phyloP scores from a whole-genome alignment of 2,797 vertebrate species.

The Chrysocyon brachyurus region DNA sequence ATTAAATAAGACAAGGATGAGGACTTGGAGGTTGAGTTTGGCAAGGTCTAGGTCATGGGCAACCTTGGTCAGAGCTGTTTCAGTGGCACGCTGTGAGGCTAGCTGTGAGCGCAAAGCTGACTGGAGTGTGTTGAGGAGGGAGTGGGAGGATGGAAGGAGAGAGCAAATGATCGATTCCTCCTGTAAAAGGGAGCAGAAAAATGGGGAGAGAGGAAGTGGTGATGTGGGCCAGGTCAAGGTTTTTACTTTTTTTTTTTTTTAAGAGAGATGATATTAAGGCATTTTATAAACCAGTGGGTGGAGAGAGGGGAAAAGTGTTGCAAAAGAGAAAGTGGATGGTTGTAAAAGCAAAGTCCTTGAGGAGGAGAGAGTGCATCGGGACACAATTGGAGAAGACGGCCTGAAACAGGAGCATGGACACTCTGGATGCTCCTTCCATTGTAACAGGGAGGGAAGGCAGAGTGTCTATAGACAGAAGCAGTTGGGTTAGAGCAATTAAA shows the following conservation, averaged over 20 bases:
- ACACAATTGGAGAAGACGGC: background rate
- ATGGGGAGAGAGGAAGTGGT: background rate
- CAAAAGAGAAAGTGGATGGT: constrained; percentile 18
- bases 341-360: constrained; percentile 46
- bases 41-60: background rate
- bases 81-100: background rate
- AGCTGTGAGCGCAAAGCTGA: background rate
- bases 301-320: background rate
- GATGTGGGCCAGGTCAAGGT: background rate
- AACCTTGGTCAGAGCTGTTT: background rate
- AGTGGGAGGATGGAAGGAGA: background rate
- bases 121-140: background rate
- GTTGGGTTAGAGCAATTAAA: background rate
- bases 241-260: background rate
- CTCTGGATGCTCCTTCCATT: constrained; percentile 29
- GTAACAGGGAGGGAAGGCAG: background rate
- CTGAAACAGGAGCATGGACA: background rate
- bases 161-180: background rate
- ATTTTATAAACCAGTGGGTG: background rate
- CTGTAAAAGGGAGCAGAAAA: background rate
- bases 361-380: background rate
- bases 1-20: background rate
- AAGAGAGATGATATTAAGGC: constrained; percentile 8
- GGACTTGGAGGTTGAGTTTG: background rate
- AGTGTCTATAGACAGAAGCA: constrained; percentile 7